These are phyloP conservation scores for Cirrhinus molitorella DNA, from an alignment of 2,797 vertebrate genomes.

Conservation along the genomic window DNA sequence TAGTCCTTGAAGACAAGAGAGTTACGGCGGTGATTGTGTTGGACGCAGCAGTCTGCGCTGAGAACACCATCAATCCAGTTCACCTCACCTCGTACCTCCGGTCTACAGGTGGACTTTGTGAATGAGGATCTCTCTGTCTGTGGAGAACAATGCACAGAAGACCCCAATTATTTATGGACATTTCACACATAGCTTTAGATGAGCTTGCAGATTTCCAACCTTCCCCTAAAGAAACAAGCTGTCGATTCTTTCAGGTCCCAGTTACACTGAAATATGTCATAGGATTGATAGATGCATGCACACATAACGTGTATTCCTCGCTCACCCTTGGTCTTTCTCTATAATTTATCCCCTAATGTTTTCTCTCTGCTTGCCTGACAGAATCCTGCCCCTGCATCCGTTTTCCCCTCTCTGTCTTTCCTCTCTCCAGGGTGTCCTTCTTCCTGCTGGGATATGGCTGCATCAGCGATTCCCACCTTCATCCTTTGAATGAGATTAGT, in stretches of 20 bases:
- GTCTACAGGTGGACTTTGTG: constrained; percentile 34
- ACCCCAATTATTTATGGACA: constrained; percentile 9
- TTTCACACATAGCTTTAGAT: constrained; percentile 10
- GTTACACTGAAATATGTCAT: constrained; percentile 8
- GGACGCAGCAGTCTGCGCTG: constrained; percentile 46
- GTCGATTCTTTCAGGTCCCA: constrained; percentile 24
- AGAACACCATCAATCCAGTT: constrained; percentile 54
- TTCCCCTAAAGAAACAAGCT: constrained; percentile 18
- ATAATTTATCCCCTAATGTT: constrained; percentile 79
- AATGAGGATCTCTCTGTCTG: neutral
- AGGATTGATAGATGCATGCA: constrained; percentile 26
- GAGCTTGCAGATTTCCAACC: neutral
- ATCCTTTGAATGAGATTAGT: constrained; percentile 71
- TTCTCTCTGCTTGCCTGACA: constrained; percentile 74
- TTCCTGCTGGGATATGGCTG: constrained; percentile 71
- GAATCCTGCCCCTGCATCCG: constrained; percentile 75
- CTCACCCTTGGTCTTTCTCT: constrained; percentile 59
- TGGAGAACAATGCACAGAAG: neutral
- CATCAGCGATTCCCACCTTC: constrained; percentile 72
- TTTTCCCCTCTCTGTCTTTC: constrained; percentile 53
- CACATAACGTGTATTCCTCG: constrained; percentile 17
- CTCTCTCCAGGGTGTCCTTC: constrained; percentile 52
- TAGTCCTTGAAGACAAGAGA: constrained; percentile 71
- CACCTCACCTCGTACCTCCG: constrained; percentile 13
- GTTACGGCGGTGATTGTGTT: constrained; percentile 66